Conservation (phyloP, 2,113 vertebrate genomes). For the Orycteropus afer region DNA sequence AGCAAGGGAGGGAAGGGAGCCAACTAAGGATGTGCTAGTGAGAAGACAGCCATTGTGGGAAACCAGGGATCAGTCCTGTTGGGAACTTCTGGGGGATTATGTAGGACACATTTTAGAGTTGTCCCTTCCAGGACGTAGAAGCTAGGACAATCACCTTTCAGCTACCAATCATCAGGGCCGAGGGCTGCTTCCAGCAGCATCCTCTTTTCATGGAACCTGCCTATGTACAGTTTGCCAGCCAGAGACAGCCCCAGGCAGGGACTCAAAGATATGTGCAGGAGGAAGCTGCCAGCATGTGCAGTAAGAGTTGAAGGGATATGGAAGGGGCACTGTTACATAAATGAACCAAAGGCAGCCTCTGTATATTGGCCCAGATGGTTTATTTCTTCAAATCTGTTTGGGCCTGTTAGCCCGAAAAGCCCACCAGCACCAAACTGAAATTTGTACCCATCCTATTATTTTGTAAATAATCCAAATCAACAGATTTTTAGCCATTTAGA, state of each 20-base stretch:
- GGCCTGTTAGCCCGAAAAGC: no score
- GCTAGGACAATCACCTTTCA: background rate
- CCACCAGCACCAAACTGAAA: no score
- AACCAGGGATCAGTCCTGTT: background rate
- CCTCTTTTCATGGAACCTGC: no score
- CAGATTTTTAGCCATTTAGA: no score
- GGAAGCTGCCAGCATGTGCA: fast-evolving
- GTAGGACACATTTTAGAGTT: background rate
- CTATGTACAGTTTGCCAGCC: fast-evolving
- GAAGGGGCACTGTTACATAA: no score
- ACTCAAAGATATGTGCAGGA: fast-evolving
- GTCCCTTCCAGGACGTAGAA: fast-evolving
- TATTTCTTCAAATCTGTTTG: no score
- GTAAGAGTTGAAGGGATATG: no score
- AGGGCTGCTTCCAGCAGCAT: background rate
- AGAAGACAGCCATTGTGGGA: background rate
- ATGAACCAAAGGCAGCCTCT: background rate
- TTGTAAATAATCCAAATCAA: no score
- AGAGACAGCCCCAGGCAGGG: background rate
- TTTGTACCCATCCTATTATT: no score
- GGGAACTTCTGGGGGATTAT: background rate
- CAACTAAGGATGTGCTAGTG: background rate
- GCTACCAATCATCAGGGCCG: no score
- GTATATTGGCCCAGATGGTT: no score
- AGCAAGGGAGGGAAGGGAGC: no score